Base-by-base conservation (phyloP, 2,888 invertebrate genomes). In the Chelonus formosanus region DNA sequence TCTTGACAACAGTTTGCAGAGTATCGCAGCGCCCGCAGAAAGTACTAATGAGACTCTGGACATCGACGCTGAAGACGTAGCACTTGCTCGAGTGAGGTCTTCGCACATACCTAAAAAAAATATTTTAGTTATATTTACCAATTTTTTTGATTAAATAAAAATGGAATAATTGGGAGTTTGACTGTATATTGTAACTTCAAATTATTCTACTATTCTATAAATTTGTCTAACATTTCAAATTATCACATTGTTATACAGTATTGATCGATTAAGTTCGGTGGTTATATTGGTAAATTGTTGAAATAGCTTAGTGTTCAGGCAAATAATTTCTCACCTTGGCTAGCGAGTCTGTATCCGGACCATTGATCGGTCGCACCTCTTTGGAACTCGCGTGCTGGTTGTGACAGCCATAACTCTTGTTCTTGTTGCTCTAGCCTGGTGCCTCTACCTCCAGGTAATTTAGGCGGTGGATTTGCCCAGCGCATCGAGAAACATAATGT, bases 401-500 rank as follows among this genome's bases (percentile, higher is more conserved):
- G 76, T 55, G 81, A 77, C 8, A 81, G 74, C 76, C 79, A 75
- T 52, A 80, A 71, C 67, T 83, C 81, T 69, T 78, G 81, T 67
- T 79, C 76, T 55, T 73, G 74, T 43, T 72, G 71, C 66, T 76
- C 76, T 55, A 70, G 68, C 58, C 75, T 74, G 67, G 75, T 75
- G n/a, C 77, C 72, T 43, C 72, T 67, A 66, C 71, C 70, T 31
- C 75, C 78, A 40, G 73, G 66, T 40, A 73, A 57, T 65, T 80
- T 82, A 31, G 76, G 76, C 36, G 71, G 57, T 4, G 70, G 71
- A 44, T 73, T 73, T 53, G 71, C 75, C 65, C 75, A 70, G 47
- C 78, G 78, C 81, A 84, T 81, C 7, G 84, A 78, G 65, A 83
- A 80, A 71, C 84, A 84, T 70, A 78, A 75, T 6, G 80, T 82